Conservation (phyloP, 2,113 vertebrate genomes). For the Dromiciops gliroides region DNA sequence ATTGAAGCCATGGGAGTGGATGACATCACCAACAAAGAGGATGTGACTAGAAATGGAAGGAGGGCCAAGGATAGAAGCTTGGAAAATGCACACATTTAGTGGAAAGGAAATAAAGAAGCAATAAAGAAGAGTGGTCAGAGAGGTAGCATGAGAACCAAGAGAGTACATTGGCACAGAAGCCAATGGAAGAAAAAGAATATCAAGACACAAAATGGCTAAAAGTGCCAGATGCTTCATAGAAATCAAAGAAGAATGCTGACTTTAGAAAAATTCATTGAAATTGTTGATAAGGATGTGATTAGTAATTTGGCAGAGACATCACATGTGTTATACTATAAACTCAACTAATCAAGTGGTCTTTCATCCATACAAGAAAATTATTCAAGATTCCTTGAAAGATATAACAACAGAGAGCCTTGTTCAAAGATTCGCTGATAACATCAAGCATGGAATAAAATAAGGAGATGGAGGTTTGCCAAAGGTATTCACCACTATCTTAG, state of each 20-base stretch:
- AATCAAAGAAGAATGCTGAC: neutral
- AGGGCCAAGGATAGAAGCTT: neutral
- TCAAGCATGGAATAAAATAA: neutral
- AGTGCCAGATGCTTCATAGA: neutral
- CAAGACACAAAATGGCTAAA: neutral
- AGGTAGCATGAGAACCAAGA: neutral
- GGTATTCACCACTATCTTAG: neutral
- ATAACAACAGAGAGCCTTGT: neutral
- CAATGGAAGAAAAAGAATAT: neutral
- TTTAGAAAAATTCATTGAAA: neutral
- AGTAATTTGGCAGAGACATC: neutral
- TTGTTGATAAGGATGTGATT: neutral
- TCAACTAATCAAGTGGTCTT: neutral
- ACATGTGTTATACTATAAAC: neutral
- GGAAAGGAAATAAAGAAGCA: neutral
- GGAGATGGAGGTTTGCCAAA: neutral
- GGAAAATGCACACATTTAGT: neutral
- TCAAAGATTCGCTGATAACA: neutral
- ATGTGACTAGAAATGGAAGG: neutral
- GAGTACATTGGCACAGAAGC: neutral
- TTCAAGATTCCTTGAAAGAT: neutral
- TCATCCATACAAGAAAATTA: neutral
- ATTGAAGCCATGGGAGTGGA: neutral
- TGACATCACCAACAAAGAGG: neutral
- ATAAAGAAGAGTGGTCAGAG: neutral